These are phyloP conservation scores for Euthynnus affinis DNA, from an alignment of 2,797 vertebrate species.

Conservation along the genomic window DNA sequence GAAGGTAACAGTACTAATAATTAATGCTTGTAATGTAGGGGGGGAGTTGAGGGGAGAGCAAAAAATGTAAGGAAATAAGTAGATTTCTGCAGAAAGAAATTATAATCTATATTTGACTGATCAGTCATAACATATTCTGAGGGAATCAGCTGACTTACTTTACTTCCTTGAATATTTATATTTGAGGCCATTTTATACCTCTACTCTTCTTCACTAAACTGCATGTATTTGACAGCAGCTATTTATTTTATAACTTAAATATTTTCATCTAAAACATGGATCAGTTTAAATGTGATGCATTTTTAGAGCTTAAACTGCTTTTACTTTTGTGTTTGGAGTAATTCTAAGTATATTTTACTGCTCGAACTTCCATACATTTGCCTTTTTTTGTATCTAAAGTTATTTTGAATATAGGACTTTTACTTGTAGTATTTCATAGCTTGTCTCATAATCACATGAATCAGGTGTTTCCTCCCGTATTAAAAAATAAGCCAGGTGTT, in stretches of 20 bases:
- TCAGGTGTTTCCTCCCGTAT: neutral
- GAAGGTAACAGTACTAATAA: constrained; percentile 52
- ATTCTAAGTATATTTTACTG: neutral
- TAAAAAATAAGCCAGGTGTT: neutral
- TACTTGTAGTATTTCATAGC: neutral
- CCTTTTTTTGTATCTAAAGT: neutral
- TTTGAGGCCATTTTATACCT: neutral
- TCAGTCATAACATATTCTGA: neutral
- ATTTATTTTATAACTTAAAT: neutral
- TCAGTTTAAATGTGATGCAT: neutral
- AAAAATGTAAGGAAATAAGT: neutral
- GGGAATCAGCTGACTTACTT: neutral
- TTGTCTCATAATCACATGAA: neutral
- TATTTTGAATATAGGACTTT: neutral
- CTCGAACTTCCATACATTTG: neutral
- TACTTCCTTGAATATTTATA: neutral
- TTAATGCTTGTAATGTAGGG: constrained; percentile 18
- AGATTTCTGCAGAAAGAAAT: neutral
- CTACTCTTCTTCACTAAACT: neutral
- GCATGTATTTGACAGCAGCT: neutral
- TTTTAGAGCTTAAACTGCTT: neutral
- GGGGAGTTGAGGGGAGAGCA: neutral
- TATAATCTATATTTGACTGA: neutral
- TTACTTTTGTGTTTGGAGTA: neutral
- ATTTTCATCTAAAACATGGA: neutral